Base-by-base conservation (phyloP, 1,140 invertebrate species). In the Ceratina australensis region DNA sequence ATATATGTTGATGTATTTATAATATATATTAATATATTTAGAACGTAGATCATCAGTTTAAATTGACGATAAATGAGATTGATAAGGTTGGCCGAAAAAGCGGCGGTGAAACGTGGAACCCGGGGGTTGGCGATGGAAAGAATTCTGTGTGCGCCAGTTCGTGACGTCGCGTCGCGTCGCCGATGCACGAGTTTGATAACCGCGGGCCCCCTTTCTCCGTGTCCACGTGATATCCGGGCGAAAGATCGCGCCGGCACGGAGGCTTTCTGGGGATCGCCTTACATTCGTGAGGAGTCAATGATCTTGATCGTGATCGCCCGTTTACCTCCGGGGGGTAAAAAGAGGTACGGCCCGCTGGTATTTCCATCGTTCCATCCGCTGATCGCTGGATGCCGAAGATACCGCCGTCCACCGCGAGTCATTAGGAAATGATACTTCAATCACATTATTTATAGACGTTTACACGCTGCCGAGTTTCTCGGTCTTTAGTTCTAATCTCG, bases 231-330 rank as follows among this genome's bases (percentile, higher is more conserved):
- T 86, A 86, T 86, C 84, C 84, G 83, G 79, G 54, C 67, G 76
- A 79, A 81, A 73, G 83, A 86, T 86, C 82, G 78, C 67, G 74
- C 72, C 33, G 33, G 72, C 47, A 80, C 74, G 73, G 73, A 22
- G 64, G 71, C 68, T 73, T 79, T 80, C 67, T 54, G 74, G 65
- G 76, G 75, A 84, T 87, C 84, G 86, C 82, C 82, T 89, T 89
- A 88, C 87, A 84, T 89, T 87, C 86, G 83, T 80, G 84, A 82
- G 84, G 82, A 88, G 87, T 89, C 88, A 86, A 88, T 88, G 88
- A 90, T 89, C 89, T 87, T 87, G 87, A 90, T 90, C 89, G 86
- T 84, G 87, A 88, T 89, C 78, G 78, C 82, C 73, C 63, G 84
- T 74, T 82, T 50, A 63, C 77, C 74, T 80, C 63, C 66, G 57